phyloP scores from a whole-genome alignment of 2,888 invertebrate genomes.

The Saturnia pavonia region DNA sequence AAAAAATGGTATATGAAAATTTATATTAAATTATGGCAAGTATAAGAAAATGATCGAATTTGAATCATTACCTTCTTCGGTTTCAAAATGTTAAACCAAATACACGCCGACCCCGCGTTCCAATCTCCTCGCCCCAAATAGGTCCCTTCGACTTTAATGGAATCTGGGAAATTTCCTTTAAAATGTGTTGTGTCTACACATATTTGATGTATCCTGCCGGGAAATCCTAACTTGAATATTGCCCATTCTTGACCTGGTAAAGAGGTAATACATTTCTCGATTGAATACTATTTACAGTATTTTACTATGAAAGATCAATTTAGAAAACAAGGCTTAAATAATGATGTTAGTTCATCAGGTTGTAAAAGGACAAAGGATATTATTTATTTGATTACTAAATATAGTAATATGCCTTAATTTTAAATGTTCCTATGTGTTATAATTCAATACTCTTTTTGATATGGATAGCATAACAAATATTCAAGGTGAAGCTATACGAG shows the following conservation, averaged over 20 bases:
- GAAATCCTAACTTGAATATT: slow-evolving; percentile 80
- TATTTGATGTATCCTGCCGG: slow-evolving; percentile 73
- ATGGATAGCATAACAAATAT: too few relatives aligned
- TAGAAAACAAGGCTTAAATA: not conserved
- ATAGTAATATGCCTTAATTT: too few relatives aligned
- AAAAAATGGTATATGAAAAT: too few relatives aligned
- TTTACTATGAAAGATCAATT: not conserved
- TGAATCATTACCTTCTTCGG: slow-evolving; percentile 73
- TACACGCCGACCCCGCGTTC: slow-evolving; percentile 42
- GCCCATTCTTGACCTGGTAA: slow-evolving; percentile 83
- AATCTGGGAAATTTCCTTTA: slow-evolving; percentile 85
- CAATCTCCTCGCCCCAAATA: slow-evolving; percentile 53
- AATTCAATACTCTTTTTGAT: too few relatives aligned
- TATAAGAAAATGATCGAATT: not conserved
- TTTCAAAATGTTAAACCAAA: slow-evolving; percentile 75
- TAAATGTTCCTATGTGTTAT: too few relatives aligned
- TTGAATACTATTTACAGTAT: not conserved
- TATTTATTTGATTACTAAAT: too few relatives aligned
- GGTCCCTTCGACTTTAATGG: slow-evolving; percentile 80
- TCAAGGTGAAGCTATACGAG: too few relatives aligned
- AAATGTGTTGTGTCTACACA: slow-evolving; percentile 84
- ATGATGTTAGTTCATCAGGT: not conserved
- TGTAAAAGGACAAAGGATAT: too few relatives aligned
- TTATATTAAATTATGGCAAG: too few relatives aligned
- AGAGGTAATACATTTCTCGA: slow-evolving; percentile 15